Base-by-base conservation (phyloP, 1,140 invertebrate species). In the Wasmannia auropunctata region DNA sequence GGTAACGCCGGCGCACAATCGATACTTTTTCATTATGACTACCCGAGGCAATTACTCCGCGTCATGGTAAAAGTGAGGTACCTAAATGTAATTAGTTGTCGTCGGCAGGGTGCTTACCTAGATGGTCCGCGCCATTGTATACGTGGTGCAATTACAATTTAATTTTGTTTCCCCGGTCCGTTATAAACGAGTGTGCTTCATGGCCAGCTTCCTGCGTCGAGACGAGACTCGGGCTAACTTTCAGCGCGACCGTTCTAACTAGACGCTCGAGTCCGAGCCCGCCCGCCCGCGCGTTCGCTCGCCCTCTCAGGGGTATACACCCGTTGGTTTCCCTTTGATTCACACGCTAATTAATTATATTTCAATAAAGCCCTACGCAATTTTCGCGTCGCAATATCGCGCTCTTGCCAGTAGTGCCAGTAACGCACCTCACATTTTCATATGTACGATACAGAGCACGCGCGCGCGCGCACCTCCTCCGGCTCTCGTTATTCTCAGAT, bases 31-130 rank as follows among this genome's bases (percentile, higher is more conserved):
- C 87, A 91, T 91, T 91, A 91, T 89, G 86, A 90, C 85, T 89
- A 90, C 79, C 88, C 88, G 54, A 87, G 86, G 88, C 88, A 90
- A 90, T 90, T 90, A 89, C 88, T 89, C 88, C 74, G 79, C 86
- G 88, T 87, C 79, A 85, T 85, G 88, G 88, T 88, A 90, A 92
- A 91, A 90, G 79, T 91, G 85, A 90, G 86, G 91, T 85, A 91
- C 87, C 89, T 89, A 92, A 91, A 92, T 92, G 91, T 92, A 92
- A 92, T 92, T 92, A 92, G 91, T 92, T 91, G 91, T 92, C 88
- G 88, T 91, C 86, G 79, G 91, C 88, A 88, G 91, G 87, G 80
- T 87, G 90, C 88, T 91, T 87, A 90, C 88, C 90, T 88, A 89
- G 86, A 80, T 74, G 67, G 88, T 87, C 75, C 69, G 86, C 86